A percentile compares a stretch with the other conserved stretches of the same genome.
These are phyloP conservation scores for Chiridota heheva DNA, from an alignment of 35 echinoderm and acorn worm genomes.

Conservation along the genomic window DNA sequence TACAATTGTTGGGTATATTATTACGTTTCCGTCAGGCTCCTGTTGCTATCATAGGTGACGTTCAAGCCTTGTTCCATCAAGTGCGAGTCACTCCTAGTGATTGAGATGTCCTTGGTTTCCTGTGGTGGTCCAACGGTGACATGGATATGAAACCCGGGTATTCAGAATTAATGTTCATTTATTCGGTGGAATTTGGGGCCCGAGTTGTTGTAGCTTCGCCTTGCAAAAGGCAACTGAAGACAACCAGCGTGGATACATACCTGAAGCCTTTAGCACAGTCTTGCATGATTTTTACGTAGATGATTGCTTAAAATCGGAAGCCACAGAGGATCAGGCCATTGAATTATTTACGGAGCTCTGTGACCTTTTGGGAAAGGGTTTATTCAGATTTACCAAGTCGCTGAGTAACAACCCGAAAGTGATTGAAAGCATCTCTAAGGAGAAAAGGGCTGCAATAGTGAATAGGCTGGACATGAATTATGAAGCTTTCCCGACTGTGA, in stretches of 20 bases:
- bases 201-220: background rate
- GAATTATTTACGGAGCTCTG: background rate
- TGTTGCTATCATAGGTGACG: background rate
- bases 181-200: background rate
- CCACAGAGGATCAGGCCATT: background rate
- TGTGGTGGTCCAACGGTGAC: conserved; percentile 60
- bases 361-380: background rate
- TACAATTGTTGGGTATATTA: conserved; percentile 24
- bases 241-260: background rate
- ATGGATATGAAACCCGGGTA: background rate
- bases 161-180: conserved; percentile 12
- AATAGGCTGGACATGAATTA: conserved; percentile 10
- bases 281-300: conserved; percentile 55
- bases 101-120: background rate
- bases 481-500: conserved; percentile 41
- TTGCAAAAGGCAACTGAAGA: background rate
- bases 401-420: conserved; percentile 12
- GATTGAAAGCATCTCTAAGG: conserved; percentile 6
- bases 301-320: conserved; percentile 16
- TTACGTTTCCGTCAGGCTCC: background rate
- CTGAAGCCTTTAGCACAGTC: conserved; percentile 17
- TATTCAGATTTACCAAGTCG: conserved; percentile 33
- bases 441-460: conserved; percentile 15
- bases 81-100: background rate
- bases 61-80: conserved; percentile 4